Percentiles rank a stretch among this genome's conserved stretches.
These are phyloP conservation scores for Ptilonorhynchus violaceus DNA, from an alignment of 2,113 vertebrate genomes.

Conservation along the genomic window DNA sequence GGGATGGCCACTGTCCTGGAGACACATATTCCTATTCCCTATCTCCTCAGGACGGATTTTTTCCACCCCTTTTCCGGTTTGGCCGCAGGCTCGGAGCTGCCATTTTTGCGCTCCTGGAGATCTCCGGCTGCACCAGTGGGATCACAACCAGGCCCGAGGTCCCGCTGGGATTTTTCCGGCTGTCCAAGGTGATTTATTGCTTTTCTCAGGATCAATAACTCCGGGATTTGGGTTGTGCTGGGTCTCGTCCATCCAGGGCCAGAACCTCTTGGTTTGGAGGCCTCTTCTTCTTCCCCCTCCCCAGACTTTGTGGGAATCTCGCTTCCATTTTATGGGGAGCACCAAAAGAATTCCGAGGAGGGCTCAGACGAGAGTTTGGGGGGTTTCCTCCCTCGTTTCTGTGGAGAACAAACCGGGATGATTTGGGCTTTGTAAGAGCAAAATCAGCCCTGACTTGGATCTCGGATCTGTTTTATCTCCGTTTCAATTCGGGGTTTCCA, in stretches of 20 bases:
- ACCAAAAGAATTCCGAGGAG: slow-evolving; percentile 45
- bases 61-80: not conserved
- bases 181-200: slow-evolving; percentile 51
- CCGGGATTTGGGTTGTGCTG: not conserved
- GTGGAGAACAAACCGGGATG: slow-evolving; percentile 2
- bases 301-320: not conserved
- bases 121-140: slow-evolving; percentile 19
- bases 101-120: not conserved
- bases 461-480: slow-evolving; percentile 56
- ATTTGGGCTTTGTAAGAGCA: slow-evolving; percentile 26
- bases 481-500: slow-evolving; percentile 51
- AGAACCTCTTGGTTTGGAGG: not conserved
- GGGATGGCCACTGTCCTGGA: not conserved
- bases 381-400: slow-evolving; percentile 32
- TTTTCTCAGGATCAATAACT: slow-evolving; percentile 19
- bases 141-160: not conserved
- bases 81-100: not conserved
- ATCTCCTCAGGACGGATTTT: not conserved
- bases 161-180: not conserved
- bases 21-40: not conserved
- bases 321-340: not conserved
- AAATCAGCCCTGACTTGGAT: not conserved
- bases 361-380: slow-evolving; percentile 47
- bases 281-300: not conserved
- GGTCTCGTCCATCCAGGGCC: not conserved